Percentiles rank a stretch among this genome's conserved stretches.
Conservation (phyloP, 2,113 vertebrate genomes). For the Poeciliopsis prolifica region DNA sequence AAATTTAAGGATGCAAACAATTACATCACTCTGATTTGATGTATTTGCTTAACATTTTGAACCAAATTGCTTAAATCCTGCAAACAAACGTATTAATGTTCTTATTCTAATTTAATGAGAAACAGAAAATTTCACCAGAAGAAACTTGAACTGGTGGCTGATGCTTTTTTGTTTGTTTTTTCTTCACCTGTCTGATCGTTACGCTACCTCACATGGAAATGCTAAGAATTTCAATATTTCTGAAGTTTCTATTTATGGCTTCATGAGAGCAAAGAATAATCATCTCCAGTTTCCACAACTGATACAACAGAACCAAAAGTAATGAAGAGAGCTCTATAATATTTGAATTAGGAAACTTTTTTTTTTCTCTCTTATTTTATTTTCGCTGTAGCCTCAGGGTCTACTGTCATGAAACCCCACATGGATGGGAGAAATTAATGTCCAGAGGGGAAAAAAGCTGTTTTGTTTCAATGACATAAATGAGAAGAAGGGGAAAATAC, state of each 20-base stretch:
- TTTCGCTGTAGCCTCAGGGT: constrained; percentile 13
- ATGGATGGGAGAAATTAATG: constrained; percentile 23
- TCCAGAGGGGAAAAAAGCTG: not conserved
- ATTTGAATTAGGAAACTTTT: constrained; percentile 26
- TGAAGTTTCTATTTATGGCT: constrained; percentile 8
- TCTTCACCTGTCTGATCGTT: no score
- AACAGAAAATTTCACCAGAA: no score
- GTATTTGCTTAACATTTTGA: not conserved
- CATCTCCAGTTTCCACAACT: constrained; percentile 6
- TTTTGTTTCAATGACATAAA: constrained; percentile 34
- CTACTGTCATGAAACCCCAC: not conserved
- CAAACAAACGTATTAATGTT: not conserved
- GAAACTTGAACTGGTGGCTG: not conserved
- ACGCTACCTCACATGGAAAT: not conserved
- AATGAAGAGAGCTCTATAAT: constrained; percentile 22
- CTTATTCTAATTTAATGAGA: not conserved
- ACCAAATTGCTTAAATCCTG: not conserved
- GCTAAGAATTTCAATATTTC: not conserved
- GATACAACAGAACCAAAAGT: constrained; percentile 30
- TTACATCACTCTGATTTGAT: not conserved
- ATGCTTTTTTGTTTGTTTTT: not conserved
- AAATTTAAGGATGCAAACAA: not conserved
- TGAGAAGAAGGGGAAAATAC: constrained; percentile 26
- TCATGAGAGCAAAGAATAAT: constrained; percentile 12
- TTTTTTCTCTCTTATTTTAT: constrained; percentile 23